Evolutionary conservation across 2,888 invertebrate genomes (phyloP), one percentile per base, ranked within the genome.

Genomic region (Lochmaea capreae): DNA sequence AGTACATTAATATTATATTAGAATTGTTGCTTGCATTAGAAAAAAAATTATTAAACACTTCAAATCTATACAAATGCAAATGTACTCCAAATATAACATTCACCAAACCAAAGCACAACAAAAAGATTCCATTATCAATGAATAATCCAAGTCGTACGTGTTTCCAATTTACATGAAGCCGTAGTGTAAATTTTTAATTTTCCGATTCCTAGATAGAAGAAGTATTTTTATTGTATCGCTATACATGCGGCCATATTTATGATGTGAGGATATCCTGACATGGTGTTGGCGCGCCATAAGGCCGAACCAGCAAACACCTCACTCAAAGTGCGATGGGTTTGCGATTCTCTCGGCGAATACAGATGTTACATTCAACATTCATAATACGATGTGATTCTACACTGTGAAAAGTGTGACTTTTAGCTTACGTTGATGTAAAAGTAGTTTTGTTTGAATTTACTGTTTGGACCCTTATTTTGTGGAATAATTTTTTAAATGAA

Each of bases 291-390:
- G 49, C 73, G 79, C 79, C 71, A 71, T 58, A 63, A 65, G 70
- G 70, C 62, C 43, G 11, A 54, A 22, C 63, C 52, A 70, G 16
- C 70, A 65, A 79, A 80, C 83, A 84, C 83, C 83, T 76, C 74
- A 82, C 83, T 71, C 72, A 82, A 82, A 82, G 82, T 81, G 81
- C 81, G 83, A 82, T 79, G 79, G 77, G 81, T 79, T 79, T 78
- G 80, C 78, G 80, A 80, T 76, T 73, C 78, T 78, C 76, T 79
- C 79, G 79, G 75, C 81, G 85, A 85, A 86, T 86, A 86, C 86
- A 86, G 86, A 86, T 86, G 85, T 85, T 83, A 81, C 86, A 86
- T 86, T 86, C 85, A 86, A 86, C 85, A 86, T 86, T 86, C 85
- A 86, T 86, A 86, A 86, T 86, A 83, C 83, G 82, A 82, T 82